Base-by-base conservation (phyloP, 1,140 invertebrate species). In the Drosophila cardini region DNA sequence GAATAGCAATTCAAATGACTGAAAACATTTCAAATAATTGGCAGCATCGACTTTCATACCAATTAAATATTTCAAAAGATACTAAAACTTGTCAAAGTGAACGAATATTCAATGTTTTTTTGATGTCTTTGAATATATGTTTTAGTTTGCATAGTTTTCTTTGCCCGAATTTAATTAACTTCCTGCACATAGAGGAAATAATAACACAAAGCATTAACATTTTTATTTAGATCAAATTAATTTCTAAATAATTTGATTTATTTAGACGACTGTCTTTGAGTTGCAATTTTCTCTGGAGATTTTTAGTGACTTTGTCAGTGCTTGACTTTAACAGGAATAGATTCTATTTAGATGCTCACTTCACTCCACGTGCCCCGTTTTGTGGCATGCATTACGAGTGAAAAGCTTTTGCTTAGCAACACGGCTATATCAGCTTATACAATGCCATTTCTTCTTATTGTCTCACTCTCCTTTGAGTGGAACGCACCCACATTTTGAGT, bases 351-450 rank as follows among this genome's bases (percentile, higher is more conserved):
- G 21, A 5, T 26, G 38, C 10, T 11, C 36, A 38, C 36, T 38
- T 40, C 21, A 40, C 38, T 40, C 11, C 38, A 40, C n/a, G 11
- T 40, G 38, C 40, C 38, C 34, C 42, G 7, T 45, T 30, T 57
- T 60, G 43, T 63, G 48, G 46, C 68, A 30, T 69, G 74, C 67
- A 85, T 75, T 86, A 86, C 81, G 78, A 86, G 86, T 86, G 86
- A 86, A 85, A 78, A 60, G 60, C 15, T 60, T 76, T 53, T 78
- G 67, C 74, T 72, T 78, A 61, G 74, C 50, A 75, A 80, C 82
- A 63, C 50, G 34, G 38, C 36, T 50, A 61, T 80, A 73, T 73
- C 73, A 80, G 77, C 74, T 70, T 80, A 85, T 85, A 80, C 80
- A 80, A 67, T 74, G 69, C 36, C 72, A 72, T 87, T 62, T 67